Conservation (phyloP, 1,140 invertebrate species). For the Caenorhabditis latens region DNA sequence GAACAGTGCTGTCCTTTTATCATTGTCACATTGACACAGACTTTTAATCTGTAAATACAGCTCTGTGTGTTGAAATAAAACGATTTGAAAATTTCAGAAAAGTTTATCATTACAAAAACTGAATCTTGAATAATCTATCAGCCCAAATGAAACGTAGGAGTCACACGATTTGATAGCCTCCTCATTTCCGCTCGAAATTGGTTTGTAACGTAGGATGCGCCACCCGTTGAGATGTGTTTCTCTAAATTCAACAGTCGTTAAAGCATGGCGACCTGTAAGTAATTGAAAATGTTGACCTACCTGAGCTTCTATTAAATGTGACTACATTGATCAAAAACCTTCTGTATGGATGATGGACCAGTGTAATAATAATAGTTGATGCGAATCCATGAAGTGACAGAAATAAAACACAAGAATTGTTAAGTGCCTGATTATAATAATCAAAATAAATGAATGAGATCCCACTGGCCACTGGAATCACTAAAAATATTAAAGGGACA, state of each 20-base stretch:
- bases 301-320: background rate
- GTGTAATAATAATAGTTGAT: background rate
- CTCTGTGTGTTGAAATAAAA: no score
- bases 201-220: slow-evolving; percentile 9
- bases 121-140: background rate
- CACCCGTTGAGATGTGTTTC: slow-evolving; percentile 12
- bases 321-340: background rate
- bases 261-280: background rate
- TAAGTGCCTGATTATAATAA: background rate
- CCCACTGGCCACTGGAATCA: background rate
- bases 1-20: no score
- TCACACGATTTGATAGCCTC: slow-evolving; percentile 10
- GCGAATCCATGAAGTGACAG: slow-evolving; percentile 24
- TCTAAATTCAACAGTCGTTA: background rate
- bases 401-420: slow-evolving; percentile 13
- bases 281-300: background rate
- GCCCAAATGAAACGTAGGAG: background rate
- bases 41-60: no score
- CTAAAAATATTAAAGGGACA: slow-evolving; percentile 12
- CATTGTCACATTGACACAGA: no score
- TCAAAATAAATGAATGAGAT: slow-evolving; percentile 1
- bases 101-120: background rate
- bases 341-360: slow-evolving; percentile 41
- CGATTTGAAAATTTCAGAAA: no score
- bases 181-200: background rate